phyloP scores from a whole-genome alignment of 2,797 vertebrate genomes.

The Selene dorsalis region DNA sequence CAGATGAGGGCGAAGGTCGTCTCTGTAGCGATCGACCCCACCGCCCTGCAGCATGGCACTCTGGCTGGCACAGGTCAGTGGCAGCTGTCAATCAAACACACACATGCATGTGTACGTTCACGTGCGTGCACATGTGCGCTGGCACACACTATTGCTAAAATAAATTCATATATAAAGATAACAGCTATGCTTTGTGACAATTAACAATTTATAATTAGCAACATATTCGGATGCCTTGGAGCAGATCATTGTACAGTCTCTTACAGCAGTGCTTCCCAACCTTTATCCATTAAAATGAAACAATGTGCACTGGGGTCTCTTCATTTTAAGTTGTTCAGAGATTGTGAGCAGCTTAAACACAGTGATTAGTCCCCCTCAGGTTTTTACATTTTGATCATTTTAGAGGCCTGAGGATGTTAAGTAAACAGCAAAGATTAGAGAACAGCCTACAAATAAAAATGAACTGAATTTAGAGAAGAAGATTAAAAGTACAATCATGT shows the following conservation, averaged over 20 bases:
- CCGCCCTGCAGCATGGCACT: conserved; percentile 83
- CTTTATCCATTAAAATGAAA: conserved; percentile 27
- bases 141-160: conserved; percentile 42
- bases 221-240: conserved; percentile 15
- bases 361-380: background rate
- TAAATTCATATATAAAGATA: conserved; percentile 46
- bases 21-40: conserved; percentile 85
- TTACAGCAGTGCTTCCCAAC: background rate
- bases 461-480: background rate
- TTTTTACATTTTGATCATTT: background rate
- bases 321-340: conserved; percentile 18
- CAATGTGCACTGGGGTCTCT: background rate
- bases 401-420: background rate
- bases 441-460: background rate
- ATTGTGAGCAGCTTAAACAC: conserved; percentile 13
- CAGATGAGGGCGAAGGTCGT: conserved; percentile 87
- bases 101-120: conserved; percentile 29
- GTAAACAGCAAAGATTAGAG: conserved; percentile 5
- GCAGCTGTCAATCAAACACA: conserved; percentile 87
- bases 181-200: conserved; percentile 30
- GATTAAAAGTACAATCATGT: background rate
- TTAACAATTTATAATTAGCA: conserved; percentile 50
- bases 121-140: conserved; percentile 17
- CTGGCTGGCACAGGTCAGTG: conserved; percentile 86
- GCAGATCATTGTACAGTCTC: conserved; percentile 2